These are phyloP conservation scores for Dastarcus helophoroides DNA, from an alignment of 2,888 invertebrate genomes.

Conservation along the genomic window DNA sequence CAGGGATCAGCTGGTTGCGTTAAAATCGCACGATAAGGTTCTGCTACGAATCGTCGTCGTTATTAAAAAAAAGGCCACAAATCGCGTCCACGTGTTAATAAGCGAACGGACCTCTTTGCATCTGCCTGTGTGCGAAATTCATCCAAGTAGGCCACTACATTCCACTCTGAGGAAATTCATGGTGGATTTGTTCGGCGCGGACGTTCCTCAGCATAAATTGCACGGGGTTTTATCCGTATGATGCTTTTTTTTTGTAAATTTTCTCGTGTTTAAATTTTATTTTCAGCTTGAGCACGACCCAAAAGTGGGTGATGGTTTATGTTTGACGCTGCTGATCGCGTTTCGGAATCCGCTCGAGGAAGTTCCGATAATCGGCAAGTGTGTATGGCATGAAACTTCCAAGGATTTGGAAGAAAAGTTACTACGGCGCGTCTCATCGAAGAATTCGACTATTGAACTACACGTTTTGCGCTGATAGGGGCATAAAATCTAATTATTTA, in stretches of 20 bases:
- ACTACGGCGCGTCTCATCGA: slow-evolving; percentile 53
- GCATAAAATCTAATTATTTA: too few relatives aligned
- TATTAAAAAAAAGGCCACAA: slow-evolving; percentile 69
- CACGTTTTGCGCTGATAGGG: slow-evolving; percentile 65
- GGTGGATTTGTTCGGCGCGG: slow-evolving; percentile 84
- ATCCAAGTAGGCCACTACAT: slow-evolving; percentile 75
- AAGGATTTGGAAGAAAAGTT: slow-evolving; percentile 56
- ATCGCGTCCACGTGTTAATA: slow-evolving; percentile 71
- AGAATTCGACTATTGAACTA: slow-evolving; percentile 68
- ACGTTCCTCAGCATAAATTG: slow-evolving; percentile 73
- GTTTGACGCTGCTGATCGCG: slow-evolving; percentile 70
- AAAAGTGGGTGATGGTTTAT: slow-evolving; percentile 50
- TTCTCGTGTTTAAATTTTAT: slow-evolving; percentile 1
- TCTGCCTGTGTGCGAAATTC: slow-evolving; percentile 79
- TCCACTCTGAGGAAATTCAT: slow-evolving; percentile 80
- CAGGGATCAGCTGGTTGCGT: slow-evolving; percentile 55
- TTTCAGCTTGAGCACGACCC: slow-evolving; percentile 53
- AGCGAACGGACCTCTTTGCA: slow-evolving; percentile 77
- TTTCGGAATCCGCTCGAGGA: slow-evolving; percentile 79
- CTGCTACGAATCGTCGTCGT: slow-evolving; percentile 68
- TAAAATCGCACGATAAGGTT: slow-evolving; percentile 58
- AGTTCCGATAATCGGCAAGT: slow-evolving; percentile 76
- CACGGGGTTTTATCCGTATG: slow-evolving; percentile 59
- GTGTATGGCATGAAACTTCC: slow-evolving; percentile 77
- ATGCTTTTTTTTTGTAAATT: slow-evolving; percentile 4